Percentiles rank a stretch among this genome's conserved stretches.
Conservation (phyloP, 2,888 invertebrate genomes). For the Lamproptera curius region DNA sequence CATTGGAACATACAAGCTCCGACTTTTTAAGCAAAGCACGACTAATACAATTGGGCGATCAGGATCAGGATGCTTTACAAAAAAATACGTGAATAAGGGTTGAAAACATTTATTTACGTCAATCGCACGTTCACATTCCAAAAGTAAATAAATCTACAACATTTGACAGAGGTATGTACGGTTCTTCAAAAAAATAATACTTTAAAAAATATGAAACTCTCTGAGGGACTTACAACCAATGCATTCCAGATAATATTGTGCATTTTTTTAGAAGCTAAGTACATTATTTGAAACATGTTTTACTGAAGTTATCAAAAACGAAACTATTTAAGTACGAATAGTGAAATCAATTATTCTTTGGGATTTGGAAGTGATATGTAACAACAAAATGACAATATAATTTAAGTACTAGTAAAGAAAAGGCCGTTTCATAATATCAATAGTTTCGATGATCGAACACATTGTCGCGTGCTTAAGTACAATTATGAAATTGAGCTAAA, state of each 20-base stretch:
- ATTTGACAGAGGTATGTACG: constrained; percentile 35
- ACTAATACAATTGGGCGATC: too few relatives aligned
- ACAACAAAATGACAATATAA: constrained; percentile 1
- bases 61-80: background rate
- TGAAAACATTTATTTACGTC: constrained; percentile 20
- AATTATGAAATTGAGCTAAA: constrained; percentile 65
- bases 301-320: too few relatives aligned
- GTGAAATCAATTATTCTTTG: constrained; percentile 7
- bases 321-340: too few relatives aligned
- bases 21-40: too few relatives aligned
- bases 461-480: constrained; percentile 56
- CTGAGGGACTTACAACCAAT: constrained; percentile 16
- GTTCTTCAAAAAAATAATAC: constrained; percentile 23
- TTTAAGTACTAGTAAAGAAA: constrained; percentile 26
- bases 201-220: constrained; percentile 21
- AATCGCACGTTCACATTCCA: constrained; percentile 27
- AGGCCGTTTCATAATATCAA: constrained; percentile 11
- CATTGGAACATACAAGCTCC: too few relatives aligned
- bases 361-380: background rate
- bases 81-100: constrained; percentile 7
- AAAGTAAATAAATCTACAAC: constrained; percentile 27
- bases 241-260: constrained; percentile 11
- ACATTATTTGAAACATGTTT: too few relatives aligned
- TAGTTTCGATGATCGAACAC: constrained; percentile 55
- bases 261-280: constrained; percentile 8